Base-by-base conservation (phyloP, 1,140 invertebrate genomes). In the Drosophila pruinosa region DNA sequence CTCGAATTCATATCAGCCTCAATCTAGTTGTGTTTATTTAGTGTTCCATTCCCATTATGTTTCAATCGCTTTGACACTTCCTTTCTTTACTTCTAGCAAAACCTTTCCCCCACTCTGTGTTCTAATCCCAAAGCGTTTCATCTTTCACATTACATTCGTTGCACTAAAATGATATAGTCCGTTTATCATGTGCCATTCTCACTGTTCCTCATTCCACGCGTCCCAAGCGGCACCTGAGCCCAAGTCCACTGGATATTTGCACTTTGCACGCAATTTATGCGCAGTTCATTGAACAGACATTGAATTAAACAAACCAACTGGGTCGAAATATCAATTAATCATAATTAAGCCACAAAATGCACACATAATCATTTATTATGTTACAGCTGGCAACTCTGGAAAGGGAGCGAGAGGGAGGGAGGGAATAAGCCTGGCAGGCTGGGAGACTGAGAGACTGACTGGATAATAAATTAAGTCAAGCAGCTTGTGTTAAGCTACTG, bases 291-390 rank as follows among this genome's bases (percentile, higher is more conserved):
- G 68, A 65, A 45, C 58, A 61, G 68, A 48, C 77, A 79, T 65
- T 59, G 54, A 78, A 74, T 59, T 59, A n/a, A n/a, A 63, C 68
- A 73, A 81, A 70, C 69, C 69, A 26, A 47, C 21, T 47, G 39
- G 5, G 26, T 41, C 36, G 43, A 53, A 76, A 83, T 80, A 80
- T 65, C 77, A 85, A 86, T 85, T 85, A 85, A 85, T 85, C 81
- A 85, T 81, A 86, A 85, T 85, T 85, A 85, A 77, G 76, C 64
- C 54, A 38, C 54, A 72, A 56, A 67, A 53, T 72, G 68, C 56
- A 62, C 63, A 70, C 59, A 63, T 69, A 74, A 70, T 74, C 65
- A 76, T 73, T 70, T 73, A 64, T 50, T 58, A 68, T 67, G 54
- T 53, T 22, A 28, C 6, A 21, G 36, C 22, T 26, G 43, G 43